Percentiles rank a stretch among this genome's conserved stretches.
Conservation (phyloP, 2,888 invertebrate genomes). For the Ctenicera cuprea region DNA sequence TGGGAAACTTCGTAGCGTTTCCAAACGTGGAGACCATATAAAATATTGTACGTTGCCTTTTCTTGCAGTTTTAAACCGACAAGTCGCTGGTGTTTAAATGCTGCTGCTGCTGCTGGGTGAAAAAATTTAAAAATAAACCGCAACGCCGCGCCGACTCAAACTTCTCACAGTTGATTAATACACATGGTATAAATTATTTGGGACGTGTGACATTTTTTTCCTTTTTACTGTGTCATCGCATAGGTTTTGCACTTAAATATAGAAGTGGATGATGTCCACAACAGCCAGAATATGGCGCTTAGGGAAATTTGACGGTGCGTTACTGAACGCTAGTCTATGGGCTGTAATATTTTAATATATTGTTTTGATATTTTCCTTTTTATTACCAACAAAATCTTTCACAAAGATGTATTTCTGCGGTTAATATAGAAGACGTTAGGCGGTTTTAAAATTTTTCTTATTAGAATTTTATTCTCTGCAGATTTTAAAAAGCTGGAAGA, state of each 20-base stretch:
- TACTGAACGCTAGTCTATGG: too few relatives aligned
- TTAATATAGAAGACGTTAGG: too few relatives aligned
- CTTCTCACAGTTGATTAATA: conserved; percentile 19
- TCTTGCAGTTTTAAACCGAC: background rate
- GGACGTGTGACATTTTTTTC: conserved; percentile 21
- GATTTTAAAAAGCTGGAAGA: too few relatives aligned
- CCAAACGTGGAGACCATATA: background rate
- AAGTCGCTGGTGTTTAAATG: background rate
- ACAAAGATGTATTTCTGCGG: too few relatives aligned
- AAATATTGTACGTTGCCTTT: background rate
- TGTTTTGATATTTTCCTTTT: too few relatives aligned
- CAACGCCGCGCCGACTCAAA: background rate
- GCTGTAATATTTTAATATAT: too few relatives aligned
- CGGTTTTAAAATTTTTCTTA: too few relatives aligned
- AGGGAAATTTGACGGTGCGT: too few relatives aligned
- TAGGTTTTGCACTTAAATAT: background rate
- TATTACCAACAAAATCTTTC: too few relatives aligned
- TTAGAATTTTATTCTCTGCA: too few relatives aligned
- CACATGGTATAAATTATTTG: conserved; percentile 24
- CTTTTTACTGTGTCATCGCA: conserved; percentile 22
- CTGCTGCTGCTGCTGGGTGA: background rate
- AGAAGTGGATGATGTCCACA: background rate
- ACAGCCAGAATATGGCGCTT: too few relatives aligned
- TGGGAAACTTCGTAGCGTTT: background rate
- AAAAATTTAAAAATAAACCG: conserved; percentile 8